phyloP scores from a whole-genome alignment of 1,140 invertebrate genomes.

The Laupala kohalensis region DNA sequence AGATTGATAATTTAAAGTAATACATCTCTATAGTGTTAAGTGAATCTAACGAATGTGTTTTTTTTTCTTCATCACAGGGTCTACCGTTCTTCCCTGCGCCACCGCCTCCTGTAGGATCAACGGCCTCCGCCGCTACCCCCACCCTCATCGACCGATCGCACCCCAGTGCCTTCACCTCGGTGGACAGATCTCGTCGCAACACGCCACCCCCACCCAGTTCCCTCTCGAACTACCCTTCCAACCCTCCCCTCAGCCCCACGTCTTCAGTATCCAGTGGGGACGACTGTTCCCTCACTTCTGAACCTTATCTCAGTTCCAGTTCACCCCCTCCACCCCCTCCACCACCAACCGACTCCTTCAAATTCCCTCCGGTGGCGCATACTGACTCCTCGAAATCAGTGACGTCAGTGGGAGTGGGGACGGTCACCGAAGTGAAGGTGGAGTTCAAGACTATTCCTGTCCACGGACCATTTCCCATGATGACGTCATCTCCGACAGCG shows the following conservation, averaged over 20 bases:
- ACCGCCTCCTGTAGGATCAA: not conserved
- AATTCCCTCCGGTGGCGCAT: not conserved
- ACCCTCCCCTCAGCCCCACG: not conserved
- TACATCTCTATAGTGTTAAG: too few species aligned
- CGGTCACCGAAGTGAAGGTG: constrained; percentile 7
- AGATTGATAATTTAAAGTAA: too few species aligned
- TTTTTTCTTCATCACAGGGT: not conserved
- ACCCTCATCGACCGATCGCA: constrained; percentile 10
- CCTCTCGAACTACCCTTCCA: not conserved
- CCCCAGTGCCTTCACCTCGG: constrained; percentile 14
- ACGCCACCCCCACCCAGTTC: not conserved
- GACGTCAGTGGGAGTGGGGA: not conserved
- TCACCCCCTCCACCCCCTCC: constrained; percentile 1
- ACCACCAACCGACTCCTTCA: not conserved
- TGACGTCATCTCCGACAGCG: not conserved
- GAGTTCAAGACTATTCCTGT: constrained; percentile 9
- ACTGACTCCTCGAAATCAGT: not conserved
- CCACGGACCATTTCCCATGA: not conserved
- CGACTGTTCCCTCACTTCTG: not conserved
- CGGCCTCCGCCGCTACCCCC: not conserved
- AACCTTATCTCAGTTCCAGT: constrained; percentile 4
- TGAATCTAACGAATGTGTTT: not conserved
- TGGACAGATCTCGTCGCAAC: not conserved
- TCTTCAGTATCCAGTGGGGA: constrained; percentile 5
- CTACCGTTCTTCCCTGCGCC: constrained; percentile 4